These are phyloP conservation scores for Elachura formosa DNA, from an alignment of 2,113 vertebrate genomes.

Conservation along the genomic window DNA sequence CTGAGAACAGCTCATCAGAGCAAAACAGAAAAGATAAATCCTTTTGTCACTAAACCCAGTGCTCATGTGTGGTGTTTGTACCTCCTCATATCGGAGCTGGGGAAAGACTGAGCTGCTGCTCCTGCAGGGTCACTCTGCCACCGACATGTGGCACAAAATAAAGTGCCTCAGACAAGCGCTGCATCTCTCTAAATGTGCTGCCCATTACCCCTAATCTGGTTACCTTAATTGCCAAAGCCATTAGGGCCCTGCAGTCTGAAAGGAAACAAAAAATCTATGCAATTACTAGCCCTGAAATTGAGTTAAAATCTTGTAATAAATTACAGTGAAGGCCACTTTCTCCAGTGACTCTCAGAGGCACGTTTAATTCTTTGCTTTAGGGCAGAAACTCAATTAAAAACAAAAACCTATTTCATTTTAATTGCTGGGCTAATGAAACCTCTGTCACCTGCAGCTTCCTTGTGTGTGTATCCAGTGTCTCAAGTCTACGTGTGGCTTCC, in stretches of 20 bases:
- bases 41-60: background rate
- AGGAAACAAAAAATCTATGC: background rate
- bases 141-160: rapidly evolving
- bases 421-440: background rate
- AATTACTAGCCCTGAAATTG: slow-evolving; percentile 14
- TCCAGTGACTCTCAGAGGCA: background rate
- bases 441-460: background rate
- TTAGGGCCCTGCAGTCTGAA: background rate
- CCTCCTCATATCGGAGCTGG: rapidly evolving
- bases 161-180: background rate
- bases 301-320: slow-evolving; percentile 27
- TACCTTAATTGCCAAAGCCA: slow-evolving; percentile 31
- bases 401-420: background rate
- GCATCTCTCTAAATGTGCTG: background rate
- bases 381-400: slow-evolving; percentile 33
- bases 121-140: background rate
- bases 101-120: background rate
- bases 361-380: background rate
- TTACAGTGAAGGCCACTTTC: background rate
- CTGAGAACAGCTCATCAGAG: rapidly evolving
- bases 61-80: background rate
- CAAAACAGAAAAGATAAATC: background rate
- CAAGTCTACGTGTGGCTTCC: rapidly evolving
- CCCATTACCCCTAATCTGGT: background rate
- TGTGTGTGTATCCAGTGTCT: rapidly evolving